phyloP scores from a whole-genome alignment of 2,888 invertebrate species.

The Esperia sulphurella region DNA sequence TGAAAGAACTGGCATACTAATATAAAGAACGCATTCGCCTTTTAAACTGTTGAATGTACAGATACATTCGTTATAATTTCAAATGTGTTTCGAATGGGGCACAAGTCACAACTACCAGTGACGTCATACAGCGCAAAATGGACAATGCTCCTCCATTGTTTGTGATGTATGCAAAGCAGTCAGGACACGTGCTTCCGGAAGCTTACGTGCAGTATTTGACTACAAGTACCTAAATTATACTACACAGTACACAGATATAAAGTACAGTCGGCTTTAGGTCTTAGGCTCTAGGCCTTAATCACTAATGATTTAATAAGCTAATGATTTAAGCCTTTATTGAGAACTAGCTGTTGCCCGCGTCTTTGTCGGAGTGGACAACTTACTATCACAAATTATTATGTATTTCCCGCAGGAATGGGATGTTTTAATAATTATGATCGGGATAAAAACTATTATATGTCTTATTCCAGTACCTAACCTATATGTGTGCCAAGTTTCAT shows the following conservation, averaged over 20 bases:
- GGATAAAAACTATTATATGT: too few relatives aligned
- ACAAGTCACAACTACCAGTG: not conserved
- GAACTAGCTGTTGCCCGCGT: too few relatives aligned
- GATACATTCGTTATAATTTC: not conserved
- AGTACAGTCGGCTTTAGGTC: too few relatives aligned
- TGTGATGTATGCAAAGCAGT: slow-evolving; percentile 46
- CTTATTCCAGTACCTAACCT: too few relatives aligned
- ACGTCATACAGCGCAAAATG: slow-evolving; percentile 27
- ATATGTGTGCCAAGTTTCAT: too few relatives aligned
- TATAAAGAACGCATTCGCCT: not conserved
- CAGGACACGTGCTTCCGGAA: slow-evolving; percentile 49
- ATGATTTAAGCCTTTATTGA: too few relatives aligned
- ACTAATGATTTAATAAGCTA: too few relatives aligned
- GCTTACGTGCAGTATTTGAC: slow-evolving; percentile 21
- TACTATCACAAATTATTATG: too few relatives aligned
- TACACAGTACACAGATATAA: not conserved
- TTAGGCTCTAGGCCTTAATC: too few relatives aligned
- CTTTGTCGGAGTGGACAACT: too few relatives aligned
- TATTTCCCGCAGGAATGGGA: too few relatives aligned
- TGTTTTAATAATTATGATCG: too few relatives aligned
- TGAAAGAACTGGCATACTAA: not conserved
- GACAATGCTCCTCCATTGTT: slow-evolving; percentile 40
- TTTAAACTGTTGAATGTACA: not conserved
- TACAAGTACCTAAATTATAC: not conserved
- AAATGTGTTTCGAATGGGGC: not conserved